phyloP scores from a whole-genome alignment of 2,888 invertebrate genomes.

The Nineta flava region DNA sequence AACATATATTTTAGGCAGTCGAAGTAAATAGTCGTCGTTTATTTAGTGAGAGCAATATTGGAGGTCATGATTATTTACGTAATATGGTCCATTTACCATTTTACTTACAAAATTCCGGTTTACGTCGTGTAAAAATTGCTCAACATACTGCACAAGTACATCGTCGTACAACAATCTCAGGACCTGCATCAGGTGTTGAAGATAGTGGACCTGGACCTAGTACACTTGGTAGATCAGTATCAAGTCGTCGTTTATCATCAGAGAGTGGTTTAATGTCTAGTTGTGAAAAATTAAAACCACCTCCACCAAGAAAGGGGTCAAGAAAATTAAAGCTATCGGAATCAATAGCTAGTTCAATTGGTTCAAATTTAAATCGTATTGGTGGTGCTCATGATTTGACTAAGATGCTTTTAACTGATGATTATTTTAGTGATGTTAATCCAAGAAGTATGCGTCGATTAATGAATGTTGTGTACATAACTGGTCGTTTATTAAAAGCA shows the following conservation, averaged over 20 bases:
- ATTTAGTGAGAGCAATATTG: conserved; percentile 82
- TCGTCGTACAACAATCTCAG: conserved; percentile 22
- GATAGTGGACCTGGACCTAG: conserved; percentile 31
- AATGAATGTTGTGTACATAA: conserved; percentile 94
- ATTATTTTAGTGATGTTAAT: conserved; percentile 98
- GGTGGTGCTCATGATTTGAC: conserved; percentile 55
- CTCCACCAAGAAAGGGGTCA: conserved; percentile 37
- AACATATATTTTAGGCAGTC: conserved; percentile 45
- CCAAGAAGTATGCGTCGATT: conserved; percentile 90
- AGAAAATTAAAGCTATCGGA: conserved; percentile 69
- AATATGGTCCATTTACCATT: conserved; percentile 97
- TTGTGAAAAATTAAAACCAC: conserved; percentile 50
- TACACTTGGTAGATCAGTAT: conserved; percentile 36
- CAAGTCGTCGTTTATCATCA: conserved; percentile 58
- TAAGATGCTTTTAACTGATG: conserved; percentile 84
- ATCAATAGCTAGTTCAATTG: conserved; percentile 81
- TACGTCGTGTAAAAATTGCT: conserved; percentile 75
- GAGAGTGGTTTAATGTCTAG: conserved; percentile 71
- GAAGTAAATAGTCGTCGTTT: conserved; percentile 76
- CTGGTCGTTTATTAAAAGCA: conserved; percentile 88
- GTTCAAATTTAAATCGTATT: conserved; percentile 67
- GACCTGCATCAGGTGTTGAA: conserved; percentile 34
- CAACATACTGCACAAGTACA: conserved; percentile 57
- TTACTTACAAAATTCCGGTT: conserved; percentile 91
- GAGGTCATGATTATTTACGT: conserved; percentile 84